A percentile compares a stretch with the other conserved stretches of the same genome.
phyloP scores from a whole-genome alignment of 2,113 vertebrate species.

The Osmerus mordax region DNA sequence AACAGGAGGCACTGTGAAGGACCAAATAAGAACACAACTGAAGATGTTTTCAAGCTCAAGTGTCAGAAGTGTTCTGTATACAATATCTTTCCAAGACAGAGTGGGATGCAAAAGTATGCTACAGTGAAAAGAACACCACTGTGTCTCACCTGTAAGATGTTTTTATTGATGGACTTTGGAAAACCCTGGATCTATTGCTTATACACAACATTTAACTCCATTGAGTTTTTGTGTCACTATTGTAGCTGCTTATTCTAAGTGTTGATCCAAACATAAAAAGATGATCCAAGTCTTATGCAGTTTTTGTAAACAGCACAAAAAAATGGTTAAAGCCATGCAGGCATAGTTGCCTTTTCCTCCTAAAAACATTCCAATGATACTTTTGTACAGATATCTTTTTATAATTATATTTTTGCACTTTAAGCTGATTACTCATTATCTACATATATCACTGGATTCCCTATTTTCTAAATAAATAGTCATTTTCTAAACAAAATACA shows the following conservation, averaged over 20 bases:
- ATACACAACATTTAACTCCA: neutral
- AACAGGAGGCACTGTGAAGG: constrained; percentile 25
- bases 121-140: neutral
- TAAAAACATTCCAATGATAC: constrained; percentile 77
- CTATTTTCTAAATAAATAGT: constrained; percentile 91
- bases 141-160: neutral
- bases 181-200: constrained; percentile 17
- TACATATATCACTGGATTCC: constrained; percentile 98
- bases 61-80: constrained; percentile 1
- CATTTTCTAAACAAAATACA: constrained; percentile 79
- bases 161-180: neutral
- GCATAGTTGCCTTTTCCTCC: constrained; percentile 28
- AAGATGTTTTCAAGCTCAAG: neutral
- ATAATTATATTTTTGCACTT: constrained; percentile 96
- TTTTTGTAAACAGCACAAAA: constrained; percentile 21
- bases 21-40: constrained; percentile 34
- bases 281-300: constrained; percentile 9
- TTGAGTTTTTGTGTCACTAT: too few species aligned
- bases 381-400: constrained; percentile 79
- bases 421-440: constrained; percentile 94
- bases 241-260: too few species aligned
- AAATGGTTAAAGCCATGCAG: constrained; percentile 49
- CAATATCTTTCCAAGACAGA: constrained; percentile 15
- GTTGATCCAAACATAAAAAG: constrained; percentile 1
- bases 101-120: neutral